phyloP scores from a whole-genome alignment of 2,113 vertebrate species.

The Siniperca knerii region DNA sequence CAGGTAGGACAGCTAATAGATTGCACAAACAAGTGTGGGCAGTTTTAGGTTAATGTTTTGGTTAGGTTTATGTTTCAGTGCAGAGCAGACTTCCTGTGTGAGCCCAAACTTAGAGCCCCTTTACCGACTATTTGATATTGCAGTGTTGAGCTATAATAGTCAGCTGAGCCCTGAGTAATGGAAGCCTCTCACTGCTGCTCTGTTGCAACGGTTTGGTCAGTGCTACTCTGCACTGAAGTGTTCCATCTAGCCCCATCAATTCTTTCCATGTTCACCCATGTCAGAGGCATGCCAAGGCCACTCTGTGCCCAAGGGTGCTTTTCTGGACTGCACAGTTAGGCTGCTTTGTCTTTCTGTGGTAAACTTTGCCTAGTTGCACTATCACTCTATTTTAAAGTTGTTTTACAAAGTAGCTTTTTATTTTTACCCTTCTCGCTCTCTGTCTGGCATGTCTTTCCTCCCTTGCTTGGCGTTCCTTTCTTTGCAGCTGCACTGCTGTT shows the following conservation, averaged over 20 bases:
- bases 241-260: conserved; percentile 26
- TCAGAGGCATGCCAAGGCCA: conserved; percentile 15
- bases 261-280: conserved; percentile 27
- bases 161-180: conserved; percentile 44
- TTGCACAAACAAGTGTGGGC: not conserved
- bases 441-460: conserved; percentile 2
- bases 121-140: conserved; percentile 7
- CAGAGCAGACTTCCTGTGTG: conserved; percentile 59
- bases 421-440: not conserved
- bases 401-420: not conserved
- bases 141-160: not conserved
- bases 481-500: conserved; percentile 58
- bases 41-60: not conserved
- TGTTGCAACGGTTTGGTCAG: conserved; percentile 51
- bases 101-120: conserved; percentile 33
- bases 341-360: conserved; percentile 14
- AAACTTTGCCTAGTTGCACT: not conserved
- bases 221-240: conserved; percentile 29
- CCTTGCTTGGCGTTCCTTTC: not conserved
- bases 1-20: conserved; percentile 19
- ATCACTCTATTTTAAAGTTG: not conserved
- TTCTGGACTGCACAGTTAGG: not conserved
- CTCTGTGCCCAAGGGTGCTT: not conserved
- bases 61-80: conserved; percentile 7
- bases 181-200: conserved; percentile 44